These are phyloP conservation scores for Triops longicaudatus DNA, from an alignment of 1,140 invertebrate species.

Conservation along the genomic window DNA sequence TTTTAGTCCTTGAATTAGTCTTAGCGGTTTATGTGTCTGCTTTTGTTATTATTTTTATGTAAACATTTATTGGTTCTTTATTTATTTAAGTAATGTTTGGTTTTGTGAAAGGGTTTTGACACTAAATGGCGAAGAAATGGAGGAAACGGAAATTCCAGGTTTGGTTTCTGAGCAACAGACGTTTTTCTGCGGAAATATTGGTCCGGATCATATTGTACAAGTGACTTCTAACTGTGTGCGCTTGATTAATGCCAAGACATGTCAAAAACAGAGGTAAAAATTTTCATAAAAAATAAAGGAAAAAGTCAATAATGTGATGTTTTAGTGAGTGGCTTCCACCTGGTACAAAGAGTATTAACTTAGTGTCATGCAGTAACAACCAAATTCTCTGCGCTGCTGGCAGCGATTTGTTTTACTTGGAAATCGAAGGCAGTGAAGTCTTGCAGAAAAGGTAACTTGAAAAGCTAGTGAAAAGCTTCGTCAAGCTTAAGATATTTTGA, in stretches of 20 bases:
- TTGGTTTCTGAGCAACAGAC: slow-evolving; percentile 87
- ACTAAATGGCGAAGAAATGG: slow-evolving; percentile 88
- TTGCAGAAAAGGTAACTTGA: slow-evolving; percentile 49
- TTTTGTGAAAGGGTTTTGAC: slow-evolving; percentile 58
- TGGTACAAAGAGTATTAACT: slow-evolving; percentile 67
- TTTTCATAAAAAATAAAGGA: not conserved
- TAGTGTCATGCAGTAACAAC: slow-evolving; percentile 71
- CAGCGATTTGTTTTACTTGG: slow-evolving; percentile 78
- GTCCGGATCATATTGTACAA: slow-evolving; percentile 69
- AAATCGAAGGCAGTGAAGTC: slow-evolving; percentile 57
- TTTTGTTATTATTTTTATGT: too few species aligned
- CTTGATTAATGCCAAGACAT: slow-evolving; percentile 55
- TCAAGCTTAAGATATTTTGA: not conserved
- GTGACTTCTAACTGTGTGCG: slow-evolving; percentile 66
- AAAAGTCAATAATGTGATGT: slow-evolving; percentile 5
- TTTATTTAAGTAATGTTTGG: too few species aligned
- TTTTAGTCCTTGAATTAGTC: too few species aligned
- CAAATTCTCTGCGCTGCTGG: slow-evolving; percentile 86
- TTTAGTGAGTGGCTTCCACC: slow-evolving; percentile 66
- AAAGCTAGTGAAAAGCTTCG: not conserved
- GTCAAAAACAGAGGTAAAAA: slow-evolving; percentile 48
- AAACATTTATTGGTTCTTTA: too few species aligned
- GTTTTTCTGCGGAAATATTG: slow-evolving; percentile 85
- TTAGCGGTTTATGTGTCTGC: too few species aligned
- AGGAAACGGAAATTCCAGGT: slow-evolving; percentile 85